phyloP scores from a whole-genome alignment of 2,888 invertebrate species.

The Formica aserva region DNA sequence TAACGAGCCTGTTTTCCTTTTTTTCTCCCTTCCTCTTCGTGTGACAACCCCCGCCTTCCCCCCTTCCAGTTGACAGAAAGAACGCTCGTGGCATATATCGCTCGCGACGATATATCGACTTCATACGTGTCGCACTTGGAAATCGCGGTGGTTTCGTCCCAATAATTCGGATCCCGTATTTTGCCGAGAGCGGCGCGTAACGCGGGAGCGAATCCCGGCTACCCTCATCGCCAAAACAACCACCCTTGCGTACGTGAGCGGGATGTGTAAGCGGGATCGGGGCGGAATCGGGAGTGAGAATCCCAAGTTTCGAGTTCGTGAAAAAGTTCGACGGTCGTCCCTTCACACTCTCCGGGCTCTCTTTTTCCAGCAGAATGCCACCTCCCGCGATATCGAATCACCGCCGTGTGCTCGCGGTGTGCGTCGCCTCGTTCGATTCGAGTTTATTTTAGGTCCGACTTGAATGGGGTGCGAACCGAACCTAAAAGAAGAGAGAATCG shows the following conservation, averaged over 20 bases:
- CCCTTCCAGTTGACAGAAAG: slow-evolving; percentile 24
- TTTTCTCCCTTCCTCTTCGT: not conserved
- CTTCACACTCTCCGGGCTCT: slow-evolving; percentile 27
- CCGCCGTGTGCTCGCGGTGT: slow-evolving; percentile 4
- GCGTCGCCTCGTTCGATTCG: slow-evolving; percentile 16
- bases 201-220: slow-evolving; percentile 55
- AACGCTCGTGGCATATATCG: slow-evolving; percentile 48
- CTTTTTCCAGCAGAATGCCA: slow-evolving; percentile 26
- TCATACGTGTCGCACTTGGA: slow-evolving; percentile 73
- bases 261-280: slow-evolving; percentile 65
- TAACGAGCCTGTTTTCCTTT: slow-evolving; percentile 36
- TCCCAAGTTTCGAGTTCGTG: slow-evolving; percentile 64
- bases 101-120: slow-evolving; percentile 57
- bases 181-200: slow-evolving; percentile 63
- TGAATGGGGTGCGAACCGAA: not conserved
- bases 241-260: slow-evolving; percentile 70
- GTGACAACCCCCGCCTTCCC: not conserved
- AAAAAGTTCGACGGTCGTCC: slow-evolving; percentile 65
- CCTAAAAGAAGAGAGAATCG: not conserved
- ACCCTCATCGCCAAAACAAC: slow-evolving; percentile 71
- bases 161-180: slow-evolving; percentile 77
- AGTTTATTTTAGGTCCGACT: slow-evolving; percentile 26
- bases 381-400: slow-evolving; percentile 24
- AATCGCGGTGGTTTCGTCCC: slow-evolving; percentile 68
- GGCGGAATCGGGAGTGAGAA: slow-evolving; percentile 54